These are phyloP conservation scores for Pachydiplax longipennis DNA, from an alignment of 2,888 invertebrate species.

Conservation along the genomic window DNA sequence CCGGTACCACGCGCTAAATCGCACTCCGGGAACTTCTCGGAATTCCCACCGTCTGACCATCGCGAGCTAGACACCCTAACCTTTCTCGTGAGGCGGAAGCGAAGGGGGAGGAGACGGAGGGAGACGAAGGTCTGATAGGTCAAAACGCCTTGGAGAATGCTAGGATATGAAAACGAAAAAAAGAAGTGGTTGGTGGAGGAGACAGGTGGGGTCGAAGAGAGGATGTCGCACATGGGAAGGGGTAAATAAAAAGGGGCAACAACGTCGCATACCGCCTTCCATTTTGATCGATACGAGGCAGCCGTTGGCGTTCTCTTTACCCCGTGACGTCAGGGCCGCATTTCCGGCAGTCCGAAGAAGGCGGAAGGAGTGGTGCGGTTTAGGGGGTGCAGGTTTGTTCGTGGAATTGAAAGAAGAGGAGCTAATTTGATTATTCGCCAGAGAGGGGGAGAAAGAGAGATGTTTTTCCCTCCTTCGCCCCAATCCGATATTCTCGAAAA, in stretches of 20 bases:
- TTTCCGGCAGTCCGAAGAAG: conserved; percentile 1
- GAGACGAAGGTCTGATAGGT: neutral
- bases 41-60: too few species aligned
- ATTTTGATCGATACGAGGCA: neutral
- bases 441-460: neutral
- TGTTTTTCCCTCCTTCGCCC: neutral
- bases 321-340: neutral
- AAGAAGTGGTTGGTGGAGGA: neutral
- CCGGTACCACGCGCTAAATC: too few species aligned
- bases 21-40: too few species aligned
- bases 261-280: neutral
- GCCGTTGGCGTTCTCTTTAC: neutral
- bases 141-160: neutral
- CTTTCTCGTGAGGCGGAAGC: neutral
- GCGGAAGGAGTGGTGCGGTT: neutral
- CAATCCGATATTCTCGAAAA: neutral
- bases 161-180: neutral
- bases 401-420: neutral
- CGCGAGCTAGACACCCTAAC: too few species aligned
- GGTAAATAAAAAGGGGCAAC: neutral
- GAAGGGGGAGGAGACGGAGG: neutral
- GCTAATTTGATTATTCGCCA: neutral
- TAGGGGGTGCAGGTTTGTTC: neutral
- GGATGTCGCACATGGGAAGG: neutral
- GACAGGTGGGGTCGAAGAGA: neutral